phyloP scores from a whole-genome alignment of 1,140 invertebrate genomes.

The Trachymyrmex septentrionalis region DNA sequence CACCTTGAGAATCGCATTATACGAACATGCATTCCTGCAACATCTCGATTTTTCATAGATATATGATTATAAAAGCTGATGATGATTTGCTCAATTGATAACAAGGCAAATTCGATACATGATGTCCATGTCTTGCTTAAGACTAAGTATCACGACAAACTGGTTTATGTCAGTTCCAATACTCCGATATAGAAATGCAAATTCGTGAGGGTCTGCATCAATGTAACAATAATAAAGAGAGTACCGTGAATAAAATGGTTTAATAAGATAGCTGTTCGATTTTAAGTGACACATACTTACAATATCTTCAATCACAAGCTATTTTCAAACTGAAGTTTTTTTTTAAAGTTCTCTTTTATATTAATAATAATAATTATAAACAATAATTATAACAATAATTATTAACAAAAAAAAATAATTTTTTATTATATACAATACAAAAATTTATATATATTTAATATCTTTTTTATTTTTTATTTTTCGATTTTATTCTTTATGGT shows the following conservation, averaged over 20 bases:
- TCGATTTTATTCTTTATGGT: neutral
- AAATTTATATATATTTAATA: neutral
- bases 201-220: neutral
- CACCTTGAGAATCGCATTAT: neutral
- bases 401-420: too few species aligned
- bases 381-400: too few species aligned
- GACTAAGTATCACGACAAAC: neutral
- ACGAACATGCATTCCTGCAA: slow-evolving; percentile 8
- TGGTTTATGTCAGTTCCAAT: slow-evolving; percentile 19
- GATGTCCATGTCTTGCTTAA: neutral
- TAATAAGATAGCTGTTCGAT: neutral
- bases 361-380: too few species aligned
- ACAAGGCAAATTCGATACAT: neutral
- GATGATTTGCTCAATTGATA: neutral
- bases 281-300: neutral
- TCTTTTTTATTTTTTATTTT: neutral
- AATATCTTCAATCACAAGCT: neutral
- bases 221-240: neutral
- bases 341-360: neutral
- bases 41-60: neutral
- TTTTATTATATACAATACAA: neutral
- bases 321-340: neutral
- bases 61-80: neutral
- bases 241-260: neutral
- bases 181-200: slow-evolving; percentile 38